These are phyloP conservation scores for Cephalotes varians DNA, from an alignment of 2,888 invertebrate genomes.

Conservation along the genomic window DNA sequence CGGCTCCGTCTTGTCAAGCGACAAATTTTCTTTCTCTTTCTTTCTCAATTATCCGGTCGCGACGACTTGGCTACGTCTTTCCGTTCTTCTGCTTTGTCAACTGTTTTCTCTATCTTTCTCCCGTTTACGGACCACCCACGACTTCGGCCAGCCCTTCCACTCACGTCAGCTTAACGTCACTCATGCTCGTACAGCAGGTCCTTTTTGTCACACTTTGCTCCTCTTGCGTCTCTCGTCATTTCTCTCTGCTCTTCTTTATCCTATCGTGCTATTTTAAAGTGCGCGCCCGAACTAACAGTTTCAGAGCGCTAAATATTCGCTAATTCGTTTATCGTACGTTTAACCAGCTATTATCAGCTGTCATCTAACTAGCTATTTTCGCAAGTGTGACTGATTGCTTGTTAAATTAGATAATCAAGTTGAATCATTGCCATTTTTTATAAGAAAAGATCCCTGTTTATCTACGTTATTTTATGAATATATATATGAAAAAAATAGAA, in stretches of 20 bases:
- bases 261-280: conserved; percentile 40
- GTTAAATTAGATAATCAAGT: neutral
- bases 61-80: conserved; percentile 10
- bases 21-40: neutral
- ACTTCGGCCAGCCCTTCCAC: conserved; percentile 65
- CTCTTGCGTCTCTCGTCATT: conserved; percentile 38
- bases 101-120: conserved; percentile 36
- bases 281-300: conserved; percentile 16
- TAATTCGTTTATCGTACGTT: neutral
- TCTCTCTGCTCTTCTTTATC: conserved; percentile 12
- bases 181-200: conserved; percentile 61
- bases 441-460: neutral
- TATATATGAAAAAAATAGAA: neutral
- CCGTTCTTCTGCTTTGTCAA: conserved; percentile 40
- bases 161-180: conserved; percentile 74
- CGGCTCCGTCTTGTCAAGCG: neutral
- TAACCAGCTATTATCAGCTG: conserved; percentile 7
- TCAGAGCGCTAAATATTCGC: neutral
- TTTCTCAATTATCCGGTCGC: neutral
- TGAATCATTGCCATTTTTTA: neutral
- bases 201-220: conserved; percentile 64
- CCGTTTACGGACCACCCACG: conserved; percentile 67
- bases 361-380: neutral
- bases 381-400: conserved; percentile 1
- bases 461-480: neutral